These are phyloP conservation scores for Corythornis madagascariensis DNA, from an alignment of 2,113 vertebrate species.

Conservation along the genomic window DNA sequence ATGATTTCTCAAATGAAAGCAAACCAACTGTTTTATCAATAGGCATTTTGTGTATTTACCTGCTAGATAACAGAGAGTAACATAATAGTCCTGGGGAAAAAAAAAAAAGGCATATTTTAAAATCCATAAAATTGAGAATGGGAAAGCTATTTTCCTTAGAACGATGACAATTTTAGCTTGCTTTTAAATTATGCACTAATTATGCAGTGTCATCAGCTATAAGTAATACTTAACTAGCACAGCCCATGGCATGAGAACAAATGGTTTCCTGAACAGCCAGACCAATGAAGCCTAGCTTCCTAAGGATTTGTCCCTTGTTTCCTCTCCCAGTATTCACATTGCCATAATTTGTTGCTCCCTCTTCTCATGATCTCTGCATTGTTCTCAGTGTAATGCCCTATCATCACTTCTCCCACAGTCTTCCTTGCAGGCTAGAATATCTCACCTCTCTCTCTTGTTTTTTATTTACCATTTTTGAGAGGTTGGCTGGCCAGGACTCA, in stretches of 20 bases:
- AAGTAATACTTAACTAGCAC: neutral
- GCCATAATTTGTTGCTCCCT: neutral
- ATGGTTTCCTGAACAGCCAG: neutral
- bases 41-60: neutral
- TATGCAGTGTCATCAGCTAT: neutral
- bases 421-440: neutral
- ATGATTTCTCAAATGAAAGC: neutral
- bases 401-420: neutral
- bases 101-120: neutral
- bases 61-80: neutral
- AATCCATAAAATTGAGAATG: neutral
- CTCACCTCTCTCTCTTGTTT: neutral
- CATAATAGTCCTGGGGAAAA: neutral
- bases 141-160: neutral
- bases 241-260: neutral
- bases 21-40: neutral
- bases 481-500: neutral
- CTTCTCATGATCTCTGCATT: neutral
- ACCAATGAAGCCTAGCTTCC: neutral
- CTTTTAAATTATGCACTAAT: neutral
- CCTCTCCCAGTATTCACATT: neutral
- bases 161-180: neutral
- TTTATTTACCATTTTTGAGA: neutral
- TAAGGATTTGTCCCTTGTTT: neutral
- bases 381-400: accelerated